A percentile compares a stretch with the other conserved stretches of the same genome.
Conservation (phyloP, 2,888 invertebrate species). For the Gnatocerus cornutus region DNA sequence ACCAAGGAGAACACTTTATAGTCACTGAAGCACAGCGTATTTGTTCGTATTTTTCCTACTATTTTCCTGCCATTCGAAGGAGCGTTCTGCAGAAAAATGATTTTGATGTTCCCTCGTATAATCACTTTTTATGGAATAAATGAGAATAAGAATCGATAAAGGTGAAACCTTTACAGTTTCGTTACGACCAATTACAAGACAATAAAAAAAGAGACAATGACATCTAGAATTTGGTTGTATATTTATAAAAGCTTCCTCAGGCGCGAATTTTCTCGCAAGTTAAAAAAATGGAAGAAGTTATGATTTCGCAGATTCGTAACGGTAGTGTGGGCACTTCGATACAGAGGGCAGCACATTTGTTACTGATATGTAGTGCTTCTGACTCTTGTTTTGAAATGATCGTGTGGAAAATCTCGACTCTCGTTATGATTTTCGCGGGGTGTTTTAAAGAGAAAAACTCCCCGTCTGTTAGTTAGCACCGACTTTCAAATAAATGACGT, state of each 20-base stretch:
- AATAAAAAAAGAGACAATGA: neutral
- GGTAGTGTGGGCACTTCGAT: slow-evolving; percentile 47
- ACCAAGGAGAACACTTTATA: slow-evolving; percentile 40
- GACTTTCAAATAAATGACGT: slow-evolving; percentile 55
- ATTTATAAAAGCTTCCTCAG: neutral
- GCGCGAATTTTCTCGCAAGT: neutral
- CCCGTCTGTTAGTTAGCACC: neutral
- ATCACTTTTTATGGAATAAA: slow-evolving; percentile 14
- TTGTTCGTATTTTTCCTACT: slow-evolving; percentile 17
- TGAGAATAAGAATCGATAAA: slow-evolving; percentile 39
- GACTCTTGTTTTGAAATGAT: slow-evolving; percentile 13
- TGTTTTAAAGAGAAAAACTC: neutral
- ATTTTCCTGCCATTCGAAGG: slow-evolving; percentile 4
- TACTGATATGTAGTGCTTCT: slow-evolving; percentile 35
- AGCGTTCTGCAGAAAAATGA: slow-evolving; percentile 1
- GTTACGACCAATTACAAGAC: no score
- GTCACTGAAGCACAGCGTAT: slow-evolving; percentile 32
- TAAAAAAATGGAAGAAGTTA: neutral
- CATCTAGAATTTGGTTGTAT: neutral
- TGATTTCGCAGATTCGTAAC: neutral
- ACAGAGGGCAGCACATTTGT: slow-evolving; percentile 59
- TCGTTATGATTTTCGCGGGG: neutral
- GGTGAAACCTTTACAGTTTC: slow-evolving; percentile 8
- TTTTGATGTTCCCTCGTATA: slow-evolving; percentile 24
- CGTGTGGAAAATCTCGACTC: neutral